Base-by-base conservation (phyloP, 2,113 vertebrate species). In the Macroglossus sobrinus region DNA sequence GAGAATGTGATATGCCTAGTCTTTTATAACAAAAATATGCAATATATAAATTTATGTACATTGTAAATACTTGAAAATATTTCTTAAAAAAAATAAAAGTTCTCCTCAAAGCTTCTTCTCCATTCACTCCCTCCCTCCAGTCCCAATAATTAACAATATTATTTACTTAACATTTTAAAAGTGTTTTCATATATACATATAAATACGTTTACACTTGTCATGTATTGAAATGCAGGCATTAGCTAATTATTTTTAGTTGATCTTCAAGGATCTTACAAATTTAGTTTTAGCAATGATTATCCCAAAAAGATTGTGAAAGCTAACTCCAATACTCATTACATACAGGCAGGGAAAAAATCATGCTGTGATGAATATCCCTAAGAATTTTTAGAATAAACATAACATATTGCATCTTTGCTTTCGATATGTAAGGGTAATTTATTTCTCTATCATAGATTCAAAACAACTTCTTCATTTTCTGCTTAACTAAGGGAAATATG, bases 371-470 rank as follows among this genome's bases (percentile, higher is more conserved):
- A 97, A 64, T 86, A 86, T 35, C 24, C 74, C 35, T 96, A 90
- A 55, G 8, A 94, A 7, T 94, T 97, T 96, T 97, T 59, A 93
- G 88, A 80, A 55, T 86, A 53, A 91, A 16, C 33, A 75, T 40
- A 88, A 7, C 40, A 71, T 5, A 95, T 50, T 96, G 40, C 15
- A 95, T 96, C 47, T 86, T 97, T 97, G 71, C 59, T 88, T 97
- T 98, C 96, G 80, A 63, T 97, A 97, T 96, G n/a, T 78, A 40
- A 84, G 24, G 84, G 89, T 92, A 84, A 71, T 84, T 90, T 91
- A 40, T 85, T 95, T 95, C 26, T 22, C n/a, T 71, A 38, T 66
- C 15, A 76, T 19, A 69, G n/a, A 35, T 50, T 63, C 7, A 85
- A 89, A 86, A 84, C 24, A 38, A 75, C 9, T 35, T 76, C 14